Base-by-base conservation (phyloP, 1,140 invertebrate genomes). In the Babylonia areolata region DNA sequence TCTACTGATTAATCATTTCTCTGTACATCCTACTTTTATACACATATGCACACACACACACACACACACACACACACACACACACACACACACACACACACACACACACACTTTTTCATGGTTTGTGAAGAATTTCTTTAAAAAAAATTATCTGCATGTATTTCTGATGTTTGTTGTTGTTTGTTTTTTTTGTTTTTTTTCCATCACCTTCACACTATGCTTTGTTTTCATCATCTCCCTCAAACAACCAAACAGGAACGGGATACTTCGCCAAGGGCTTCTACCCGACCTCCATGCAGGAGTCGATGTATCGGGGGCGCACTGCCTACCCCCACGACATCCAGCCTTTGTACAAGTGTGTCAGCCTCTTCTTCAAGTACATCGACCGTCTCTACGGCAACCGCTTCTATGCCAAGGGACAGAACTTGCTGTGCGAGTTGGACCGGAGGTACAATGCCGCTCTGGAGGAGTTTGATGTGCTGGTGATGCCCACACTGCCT, bases 401-500 rank as follows among this genome's bases (percentile, higher is more conserved):
- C 77, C 58, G 83, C 20, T 91, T 89, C 87, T 90, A 89, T 84
- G 85, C 83, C 79, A 89, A 87, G 46, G 89, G 86, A 0, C 87
- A 87, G 64, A 92, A 92, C 85, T 33, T 91, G 40, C 75, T 81
- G 33, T 51, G 81, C 75, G 71, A 81, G n/a, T 51, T 92, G 28
- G 85, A 85, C 15, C 42, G 84, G 69, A 87, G 86, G 5, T 91
- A 91, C 75, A 88, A 92, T 54, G 80, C 86, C 28, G 88, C 87
- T 1, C 78, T 92, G 28, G 64, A 86, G 51, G 87, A 87, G 78
- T 90, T 88, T 87, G 91, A 92, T 75, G 90, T 90, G 51, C 83
- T 92, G 3, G 84, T 92, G 51, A 90, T 92, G 89, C 92, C 92
- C 54, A 93, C 92, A 0, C 31, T 91, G 17, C 87, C 91, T 15